Percentiles rank a stretch among this genome's conserved stretches.
Conservation (phyloP, 2,888 invertebrate species). For the Machimus atricapillus region DNA sequence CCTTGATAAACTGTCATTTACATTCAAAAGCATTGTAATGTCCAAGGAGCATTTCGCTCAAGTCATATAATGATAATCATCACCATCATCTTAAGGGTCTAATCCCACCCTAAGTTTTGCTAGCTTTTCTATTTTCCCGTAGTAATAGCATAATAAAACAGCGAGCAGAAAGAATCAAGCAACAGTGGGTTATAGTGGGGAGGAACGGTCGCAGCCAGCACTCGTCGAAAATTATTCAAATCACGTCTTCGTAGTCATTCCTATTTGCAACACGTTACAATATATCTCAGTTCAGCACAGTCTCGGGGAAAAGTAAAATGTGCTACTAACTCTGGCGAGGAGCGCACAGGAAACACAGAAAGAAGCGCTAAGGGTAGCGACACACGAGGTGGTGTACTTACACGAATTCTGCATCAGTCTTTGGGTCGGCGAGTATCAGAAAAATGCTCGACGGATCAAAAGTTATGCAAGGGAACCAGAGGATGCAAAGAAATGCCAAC, state of each 20-base stretch:
- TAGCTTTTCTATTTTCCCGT: constrained; percentile 25
- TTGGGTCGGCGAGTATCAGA: neutral
- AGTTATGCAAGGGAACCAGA: constrained; percentile 28
- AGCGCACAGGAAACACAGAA: neutral
- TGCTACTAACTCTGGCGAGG: neutral
- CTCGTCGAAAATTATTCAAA: constrained; percentile 40
- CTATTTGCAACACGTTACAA: constrained; percentile 40
- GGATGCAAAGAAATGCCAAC: constrained; percentile 24
- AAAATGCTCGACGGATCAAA: constrained; percentile 19
- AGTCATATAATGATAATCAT: constrained; percentile 15
- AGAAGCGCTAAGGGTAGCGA: neutral
- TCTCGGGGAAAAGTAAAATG: constrained; percentile 7
- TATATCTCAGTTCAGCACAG: constrained; percentile 25
- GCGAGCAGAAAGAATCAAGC: constrained; percentile 10
- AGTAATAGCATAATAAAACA: constrained; percentile 34
- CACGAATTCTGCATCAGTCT: neutral
- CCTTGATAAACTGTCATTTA: neutral
- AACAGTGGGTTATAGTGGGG: constrained; percentile 18
- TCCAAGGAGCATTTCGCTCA: neutral
- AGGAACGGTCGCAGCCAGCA: neutral
- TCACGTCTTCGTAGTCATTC: constrained; percentile 40
- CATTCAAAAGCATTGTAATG: constrained; percentile 18
- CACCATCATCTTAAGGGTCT: constrained; percentile 28
- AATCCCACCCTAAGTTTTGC: constrained; percentile 25
- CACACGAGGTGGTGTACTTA: neutral